Evolutionary conservation across 2,888 invertebrate species (phyloP), one percentile per base, ranked within the genome.

Genomic region (Liopterus haemorrhoidalis): DNA sequence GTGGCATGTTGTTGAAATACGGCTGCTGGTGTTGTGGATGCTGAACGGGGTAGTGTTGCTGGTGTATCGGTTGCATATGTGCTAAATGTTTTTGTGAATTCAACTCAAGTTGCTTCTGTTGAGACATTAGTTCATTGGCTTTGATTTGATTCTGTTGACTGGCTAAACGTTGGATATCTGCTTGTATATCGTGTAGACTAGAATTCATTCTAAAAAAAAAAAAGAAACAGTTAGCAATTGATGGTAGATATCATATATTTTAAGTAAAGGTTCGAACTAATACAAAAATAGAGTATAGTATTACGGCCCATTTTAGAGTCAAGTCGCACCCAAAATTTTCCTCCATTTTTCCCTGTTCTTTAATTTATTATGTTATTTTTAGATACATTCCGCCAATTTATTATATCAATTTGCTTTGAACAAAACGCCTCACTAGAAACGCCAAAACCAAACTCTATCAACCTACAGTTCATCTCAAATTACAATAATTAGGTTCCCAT

Each of bases 141-240:
- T 78, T 82, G 58, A 85, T 81, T 68, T 83, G 83, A 66, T 77
- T 81, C 63, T 86, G 85, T 63, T 91, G 89, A 52, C 80, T 82
- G 49, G 90, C 83, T 55, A 95, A 75, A 58, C 89, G 79, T 70
- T 91, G 88, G 64, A 95, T 92, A 70, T 95, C 94, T 54, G 85
- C 85, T 72, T 94, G 93, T 62, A 95, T 85, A 71, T 94, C 93
- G 66, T 87, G 85, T 62, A 95, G 81, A 75, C 88, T 93, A 72
- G 80, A 82, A 74, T 93, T 93, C 83, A 94, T 89, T 73, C 85
- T 86, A 68, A 55, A 72, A 56, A 49, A 54, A 53, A 15, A 52
- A 20, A 36, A 15, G 33, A 8, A 33, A 33, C 18, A 8, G 28
- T 8, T 8, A 12, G 1, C n/a, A 16, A 31, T 14, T 12, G 4